Conservation (phyloP, 2,113 vertebrate genomes). For the Bos javanicus region DNA sequence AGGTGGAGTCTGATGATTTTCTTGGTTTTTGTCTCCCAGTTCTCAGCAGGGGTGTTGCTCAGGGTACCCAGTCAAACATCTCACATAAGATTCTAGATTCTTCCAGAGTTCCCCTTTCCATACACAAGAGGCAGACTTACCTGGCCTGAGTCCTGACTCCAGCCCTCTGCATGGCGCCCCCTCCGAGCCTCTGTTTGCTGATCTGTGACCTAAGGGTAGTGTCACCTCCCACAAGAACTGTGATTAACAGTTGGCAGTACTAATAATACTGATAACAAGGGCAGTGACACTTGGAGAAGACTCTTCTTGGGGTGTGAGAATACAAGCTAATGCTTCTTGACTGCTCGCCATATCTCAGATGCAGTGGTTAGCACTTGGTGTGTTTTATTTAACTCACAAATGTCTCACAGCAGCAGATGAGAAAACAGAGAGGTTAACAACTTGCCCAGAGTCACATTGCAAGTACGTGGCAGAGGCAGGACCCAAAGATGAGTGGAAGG, state of each 20-base stretch:
- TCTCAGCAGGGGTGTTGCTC: neutral
- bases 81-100: neutral
- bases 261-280: neutral
- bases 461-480: neutral
- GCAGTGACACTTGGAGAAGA: neutral
- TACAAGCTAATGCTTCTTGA: neutral
- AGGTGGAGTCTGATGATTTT: neutral
- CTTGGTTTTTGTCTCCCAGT: neutral
- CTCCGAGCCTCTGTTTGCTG: neutral
- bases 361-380: neutral
- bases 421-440: neutral
- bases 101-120: neutral
- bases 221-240: neutral
- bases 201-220: neutral
- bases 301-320: rapidly evolving
- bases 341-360: neutral
- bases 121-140: neutral
- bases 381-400: neutral
- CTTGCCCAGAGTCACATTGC: neutral
- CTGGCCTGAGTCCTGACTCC: neutral
- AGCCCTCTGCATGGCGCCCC: neutral
- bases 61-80: neutral
- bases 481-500: neutral
- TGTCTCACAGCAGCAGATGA: neutral
- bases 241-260: neutral